phyloP scores from a whole-genome alignment of 2,888 invertebrate species.

The Hylaea fasciaria region DNA sequence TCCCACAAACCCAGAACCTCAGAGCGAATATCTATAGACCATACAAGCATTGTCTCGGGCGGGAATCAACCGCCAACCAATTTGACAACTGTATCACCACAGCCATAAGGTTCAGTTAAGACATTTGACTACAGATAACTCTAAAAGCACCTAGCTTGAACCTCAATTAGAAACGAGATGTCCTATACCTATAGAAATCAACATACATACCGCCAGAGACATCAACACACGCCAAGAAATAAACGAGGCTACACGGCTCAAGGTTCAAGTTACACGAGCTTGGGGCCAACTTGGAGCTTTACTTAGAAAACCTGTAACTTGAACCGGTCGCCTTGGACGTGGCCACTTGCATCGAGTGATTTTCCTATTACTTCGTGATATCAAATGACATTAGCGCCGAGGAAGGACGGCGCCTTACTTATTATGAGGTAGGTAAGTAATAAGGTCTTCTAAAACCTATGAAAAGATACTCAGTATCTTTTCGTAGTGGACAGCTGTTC shows the following conservation, averaged over 20 bases:
- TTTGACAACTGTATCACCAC: too few species aligned
- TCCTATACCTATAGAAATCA: too few species aligned
- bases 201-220: background rate
- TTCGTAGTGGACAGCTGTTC: too few species aligned
- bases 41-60: too few species aligned
- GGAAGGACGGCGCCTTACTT: conserved; percentile 20
- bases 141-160: background rate
- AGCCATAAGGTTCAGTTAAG: too few species aligned
- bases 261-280: conserved; percentile 21
- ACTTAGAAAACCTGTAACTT: conserved; percentile 28
- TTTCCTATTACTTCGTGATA: conserved; percentile 18
- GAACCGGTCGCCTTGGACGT: conserved; percentile 13
- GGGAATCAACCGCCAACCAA: too few species aligned
- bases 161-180: too few species aligned
- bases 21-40: too few species aligned
- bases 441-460: too few species aligned
- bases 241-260: conserved; percentile 7
- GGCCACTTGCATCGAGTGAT: conserved; percentile 18
- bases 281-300: conserved; percentile 14
- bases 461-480: too few species aligned
- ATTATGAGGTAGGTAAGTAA: background rate
- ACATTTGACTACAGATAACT: too few species aligned
- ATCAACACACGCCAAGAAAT: background rate
- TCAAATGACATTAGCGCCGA: conserved; percentile 34
- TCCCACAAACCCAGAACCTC: too few species aligned